Evolutionary conservation across 2,113 vertebrate genomes (phyloP).

Genomic region (Aix galericulata): DNA sequence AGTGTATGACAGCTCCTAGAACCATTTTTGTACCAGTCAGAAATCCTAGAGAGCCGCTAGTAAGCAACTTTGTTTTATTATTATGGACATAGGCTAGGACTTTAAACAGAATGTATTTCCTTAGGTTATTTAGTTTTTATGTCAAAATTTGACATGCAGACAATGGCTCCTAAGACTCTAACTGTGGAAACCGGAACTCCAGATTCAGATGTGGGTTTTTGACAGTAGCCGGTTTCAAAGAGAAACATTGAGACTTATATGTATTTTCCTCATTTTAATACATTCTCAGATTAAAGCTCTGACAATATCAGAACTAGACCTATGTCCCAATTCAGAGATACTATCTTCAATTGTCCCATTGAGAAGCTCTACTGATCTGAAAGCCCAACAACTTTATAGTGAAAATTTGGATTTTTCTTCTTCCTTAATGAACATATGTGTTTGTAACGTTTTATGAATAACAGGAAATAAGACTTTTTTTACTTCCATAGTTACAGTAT

Average conservation of each 20-base stretch:
- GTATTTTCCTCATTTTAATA: not conserved
- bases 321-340: not conserved
- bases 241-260: fast-evolving
- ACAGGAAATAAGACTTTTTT: not conserved
- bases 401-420: not conserved
- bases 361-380: not conserved
- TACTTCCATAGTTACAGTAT: not conserved
- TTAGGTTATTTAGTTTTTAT: not conserved
- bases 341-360: not conserved
- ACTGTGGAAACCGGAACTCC: not conserved
- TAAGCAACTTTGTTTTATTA: not conserved
- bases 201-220: not conserved
- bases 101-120: not conserved
- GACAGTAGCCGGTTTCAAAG: not conserved
- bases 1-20: not conserved
- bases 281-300: not conserved
- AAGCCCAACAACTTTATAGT: not conserved
- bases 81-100: not conserved
- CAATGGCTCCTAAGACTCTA: not conserved
- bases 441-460: not conserved
- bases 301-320: not conserved
- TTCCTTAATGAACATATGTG: not conserved
- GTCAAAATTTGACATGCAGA: not conserved
- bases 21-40: not conserved
- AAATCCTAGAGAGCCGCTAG: not conserved